A percentile compares a stretch with the other conserved stretches of the same genome.
These are phyloP conservation scores for Zaprionus inermis DNA, from an alignment of 1,140 invertebrate species.

Conservation along the genomic window DNA sequence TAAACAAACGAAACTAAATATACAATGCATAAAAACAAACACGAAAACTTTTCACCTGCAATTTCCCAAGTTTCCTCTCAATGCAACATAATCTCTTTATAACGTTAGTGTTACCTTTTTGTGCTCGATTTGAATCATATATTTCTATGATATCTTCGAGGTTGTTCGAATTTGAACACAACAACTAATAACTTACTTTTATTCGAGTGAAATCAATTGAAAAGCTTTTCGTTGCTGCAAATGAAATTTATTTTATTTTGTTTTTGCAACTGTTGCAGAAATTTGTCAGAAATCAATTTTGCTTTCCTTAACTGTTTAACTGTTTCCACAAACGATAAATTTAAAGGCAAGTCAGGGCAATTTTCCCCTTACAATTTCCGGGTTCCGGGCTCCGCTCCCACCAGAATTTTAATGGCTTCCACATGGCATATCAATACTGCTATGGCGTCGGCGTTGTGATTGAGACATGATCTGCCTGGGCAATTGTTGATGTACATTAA, in stretches of 20 bases:
- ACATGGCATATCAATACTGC: constrained; percentile 3
- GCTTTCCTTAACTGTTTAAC: background rate
- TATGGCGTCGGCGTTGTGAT: constrained; percentile 7
- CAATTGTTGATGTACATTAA: constrained; percentile 49
- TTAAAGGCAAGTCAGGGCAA: background rate
- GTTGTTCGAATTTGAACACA: background rate
- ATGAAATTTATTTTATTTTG: background rate
- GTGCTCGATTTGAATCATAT: background rate
- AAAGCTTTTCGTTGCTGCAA: background rate
- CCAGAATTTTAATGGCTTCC: constrained; percentile 2
- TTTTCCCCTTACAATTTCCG: background rate
- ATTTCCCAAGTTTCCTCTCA: background rate
- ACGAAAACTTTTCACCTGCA: background rate
- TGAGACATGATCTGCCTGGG: constrained; percentile 46
- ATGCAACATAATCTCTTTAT: background rate
- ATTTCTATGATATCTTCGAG: background rate
- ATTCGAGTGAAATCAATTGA: background rate
- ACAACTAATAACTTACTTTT: background rate
- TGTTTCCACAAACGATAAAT: constrained; percentile 5
- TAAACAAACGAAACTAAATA: background rate
- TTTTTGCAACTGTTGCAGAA: background rate
- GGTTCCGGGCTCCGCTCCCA: background rate
- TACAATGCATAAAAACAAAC: background rate
- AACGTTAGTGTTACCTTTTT: background rate
- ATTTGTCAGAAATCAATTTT: constrained; percentile 5